Evolutionary conservation across 1,140 invertebrate genomes (phyloP).

Genomic region (Trypoxylus dichotomus): DNA sequence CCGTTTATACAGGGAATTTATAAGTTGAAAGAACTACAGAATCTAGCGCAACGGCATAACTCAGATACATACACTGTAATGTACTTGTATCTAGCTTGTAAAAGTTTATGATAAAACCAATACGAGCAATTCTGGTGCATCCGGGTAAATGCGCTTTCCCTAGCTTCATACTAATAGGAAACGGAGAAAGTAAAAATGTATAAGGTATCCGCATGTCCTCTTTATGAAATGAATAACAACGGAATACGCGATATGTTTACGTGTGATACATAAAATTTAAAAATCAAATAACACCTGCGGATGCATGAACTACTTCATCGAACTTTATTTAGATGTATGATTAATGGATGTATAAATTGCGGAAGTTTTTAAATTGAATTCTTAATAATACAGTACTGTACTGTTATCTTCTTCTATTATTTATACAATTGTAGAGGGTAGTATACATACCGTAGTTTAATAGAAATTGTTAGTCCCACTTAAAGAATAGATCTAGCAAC

Average conservation of each 20-base stretch:
- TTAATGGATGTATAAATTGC: not conserved
- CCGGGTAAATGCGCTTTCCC: slow-evolving; percentile 18
- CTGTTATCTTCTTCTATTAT: no score
- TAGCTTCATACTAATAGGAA: not conserved
- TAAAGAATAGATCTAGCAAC: no score
- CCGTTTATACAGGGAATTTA: not conserved
- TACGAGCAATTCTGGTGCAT: not conserved
- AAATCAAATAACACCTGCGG: no score
- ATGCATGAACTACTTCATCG: no score
- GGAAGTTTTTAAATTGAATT: not conserved
- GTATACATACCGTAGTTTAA: no score
- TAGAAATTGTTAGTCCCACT: no score
- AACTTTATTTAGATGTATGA: no score
- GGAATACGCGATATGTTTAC: not conserved
- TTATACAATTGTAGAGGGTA: no score
- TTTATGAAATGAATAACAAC: slow-evolving; percentile 1
- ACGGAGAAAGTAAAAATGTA: slow-evolving; percentile 13
- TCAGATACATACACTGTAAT: not conserved
- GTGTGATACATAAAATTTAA: not conserved
- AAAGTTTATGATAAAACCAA: not conserved
- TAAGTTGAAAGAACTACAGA: not conserved
- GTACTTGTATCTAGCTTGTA: not conserved
- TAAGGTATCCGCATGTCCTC: not conserved
- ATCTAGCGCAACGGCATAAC: not conserved
- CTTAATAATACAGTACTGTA: not conserved